phyloP scores from a whole-genome alignment of 2,888 invertebrate species.

The Mellilla xanthometata region DNA sequence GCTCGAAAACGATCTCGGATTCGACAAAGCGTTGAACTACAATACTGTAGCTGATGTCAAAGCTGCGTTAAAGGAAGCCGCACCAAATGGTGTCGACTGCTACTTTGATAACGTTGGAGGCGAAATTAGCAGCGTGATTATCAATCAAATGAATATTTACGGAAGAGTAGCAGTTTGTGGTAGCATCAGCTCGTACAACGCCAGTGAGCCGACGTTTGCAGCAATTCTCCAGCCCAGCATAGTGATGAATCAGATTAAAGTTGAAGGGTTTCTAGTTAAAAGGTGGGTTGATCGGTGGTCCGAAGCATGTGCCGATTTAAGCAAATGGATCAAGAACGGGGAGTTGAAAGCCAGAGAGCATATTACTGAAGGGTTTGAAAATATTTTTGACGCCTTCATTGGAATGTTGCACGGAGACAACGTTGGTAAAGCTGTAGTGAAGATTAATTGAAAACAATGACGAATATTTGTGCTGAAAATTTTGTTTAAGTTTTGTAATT shows the following conservation, averaged over 20 bases:
- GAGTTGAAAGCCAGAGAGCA: slow-evolving; percentile 86
- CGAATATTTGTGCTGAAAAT: background rate
- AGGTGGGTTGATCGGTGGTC: slow-evolving; percentile 80
- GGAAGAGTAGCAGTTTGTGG: slow-evolving; percentile 83
- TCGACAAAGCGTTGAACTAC: slow-evolving; percentile 88
- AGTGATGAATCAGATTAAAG: slow-evolving; percentile 70
- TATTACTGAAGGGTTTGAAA: slow-evolving; percentile 86
- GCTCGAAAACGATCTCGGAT: slow-evolving; percentile 84
- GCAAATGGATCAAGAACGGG: slow-evolving; percentile 85
- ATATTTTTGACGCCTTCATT: slow-evolving; percentile 85
- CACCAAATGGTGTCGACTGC: slow-evolving; percentile 87
- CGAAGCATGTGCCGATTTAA: slow-evolving; percentile 82
- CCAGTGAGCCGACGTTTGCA: slow-evolving; percentile 48
- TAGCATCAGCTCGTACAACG: slow-evolving; percentile 60
- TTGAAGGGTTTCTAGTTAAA: slow-evolving; percentile 83
- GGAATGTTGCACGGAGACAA: slow-evolving; percentile 86
- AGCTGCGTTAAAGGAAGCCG: slow-evolving; percentile 81
- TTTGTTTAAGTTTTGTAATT: no score
- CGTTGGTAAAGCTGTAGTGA: slow-evolving; percentile 86
- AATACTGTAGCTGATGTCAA: slow-evolving; percentile 82
- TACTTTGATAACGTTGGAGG: slow-evolving; percentile 91
- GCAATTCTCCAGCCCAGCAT: slow-evolving; percentile 68
- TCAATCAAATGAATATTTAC: slow-evolving; percentile 82
- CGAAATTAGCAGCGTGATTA: slow-evolving; percentile 81
- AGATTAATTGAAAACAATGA: slow-evolving; percentile 63